Evolutionary conservation across 2,113 vertebrate genomes (phyloP).

Genomic region (Scortum barcoo): DNA sequence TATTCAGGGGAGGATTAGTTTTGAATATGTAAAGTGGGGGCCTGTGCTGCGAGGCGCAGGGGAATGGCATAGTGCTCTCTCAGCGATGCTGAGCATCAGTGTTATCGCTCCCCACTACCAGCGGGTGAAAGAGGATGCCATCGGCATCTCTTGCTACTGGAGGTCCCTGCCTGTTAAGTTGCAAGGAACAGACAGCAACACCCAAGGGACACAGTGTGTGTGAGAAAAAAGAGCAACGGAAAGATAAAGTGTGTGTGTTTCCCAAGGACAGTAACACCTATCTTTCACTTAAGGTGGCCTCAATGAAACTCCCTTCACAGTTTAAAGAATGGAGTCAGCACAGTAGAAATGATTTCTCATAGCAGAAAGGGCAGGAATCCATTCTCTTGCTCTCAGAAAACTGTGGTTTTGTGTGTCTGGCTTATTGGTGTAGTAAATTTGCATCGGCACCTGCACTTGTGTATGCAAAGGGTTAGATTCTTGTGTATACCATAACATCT

Average conservation of each 20-base stretch:
- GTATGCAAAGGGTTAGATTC: conserved; percentile 6
- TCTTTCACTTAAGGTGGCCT: conserved; percentile 57
- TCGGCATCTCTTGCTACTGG: conserved; percentile 83
- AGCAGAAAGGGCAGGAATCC: conserved; percentile 23
- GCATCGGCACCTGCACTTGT: background rate
- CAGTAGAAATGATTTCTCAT: conserved; percentile 7
- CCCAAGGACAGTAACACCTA: conserved; percentile 54
- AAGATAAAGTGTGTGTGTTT: conserved; percentile 32
- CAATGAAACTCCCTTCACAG: conserved; percentile 37
- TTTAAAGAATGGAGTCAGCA: conserved; percentile 47
- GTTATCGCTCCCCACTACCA: conserved; percentile 65
- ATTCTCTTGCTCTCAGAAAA: conserved; percentile 23
- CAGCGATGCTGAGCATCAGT: conserved; percentile 28
- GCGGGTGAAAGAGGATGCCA: conserved; percentile 74
- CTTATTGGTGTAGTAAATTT: conserved; percentile 31
- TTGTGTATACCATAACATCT: background rate
- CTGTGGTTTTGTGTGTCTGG: background rate
- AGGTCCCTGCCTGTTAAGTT: conserved; percentile 64
- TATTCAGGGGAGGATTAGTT: conserved; percentile 89
- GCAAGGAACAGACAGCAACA: conserved; percentile 63
- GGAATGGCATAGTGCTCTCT: conserved; percentile 78
- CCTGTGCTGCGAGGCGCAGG: conserved; percentile 77
- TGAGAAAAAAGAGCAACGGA: conserved; percentile 58
- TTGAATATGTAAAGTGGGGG: conserved; percentile 93
- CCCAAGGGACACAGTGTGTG: conserved; percentile 62